Evolutionary conservation across 1,140 invertebrate genomes (phyloP).

Genomic region (Parapsyche elsis): DNA sequence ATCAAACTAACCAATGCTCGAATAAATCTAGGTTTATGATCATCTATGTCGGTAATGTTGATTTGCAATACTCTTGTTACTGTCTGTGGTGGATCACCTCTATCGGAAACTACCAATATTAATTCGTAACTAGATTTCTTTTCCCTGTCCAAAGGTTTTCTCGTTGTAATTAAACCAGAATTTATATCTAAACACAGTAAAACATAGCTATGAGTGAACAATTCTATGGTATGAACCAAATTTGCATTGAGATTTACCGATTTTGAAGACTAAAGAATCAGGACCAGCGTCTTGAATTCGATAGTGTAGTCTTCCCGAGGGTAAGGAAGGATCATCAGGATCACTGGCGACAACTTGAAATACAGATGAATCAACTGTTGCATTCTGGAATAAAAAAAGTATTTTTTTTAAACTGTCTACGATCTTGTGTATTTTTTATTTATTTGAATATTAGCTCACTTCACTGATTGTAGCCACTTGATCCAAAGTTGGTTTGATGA

Average conservation of each 20-base stretch:
- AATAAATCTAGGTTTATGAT: constrained; percentile 80
- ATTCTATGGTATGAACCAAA: neutral
- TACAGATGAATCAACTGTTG: constrained; percentile 78
- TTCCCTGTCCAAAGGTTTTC: constrained; percentile 77
- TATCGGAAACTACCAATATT: constrained; percentile 79
- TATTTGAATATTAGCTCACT: constrained; percentile 59
- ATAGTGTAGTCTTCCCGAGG: constrained; percentile 79
- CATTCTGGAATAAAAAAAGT: constrained; percentile 74
- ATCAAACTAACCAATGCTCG: constrained; percentile 77
- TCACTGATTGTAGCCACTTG: constrained; percentile 79
- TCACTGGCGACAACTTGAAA: constrained; percentile 83
- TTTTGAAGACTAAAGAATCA: constrained; percentile 74
- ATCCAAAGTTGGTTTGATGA: constrained; percentile 77
- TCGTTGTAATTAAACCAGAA: constrained; percentile 80
- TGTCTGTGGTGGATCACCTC: constrained; percentile 80
- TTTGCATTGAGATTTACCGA: no score
- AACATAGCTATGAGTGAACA: constrained; percentile 8
- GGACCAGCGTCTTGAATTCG: constrained; percentile 77
- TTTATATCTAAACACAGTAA: constrained; percentile 65
- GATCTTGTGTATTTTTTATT: neutral
- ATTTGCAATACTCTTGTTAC: constrained; percentile 77
- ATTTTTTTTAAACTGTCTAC: constrained; percentile 24
- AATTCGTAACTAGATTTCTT: constrained; percentile 77
- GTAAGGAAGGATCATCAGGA: constrained; percentile 79
- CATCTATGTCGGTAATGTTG: constrained; percentile 79